phyloP scores from a whole-genome alignment of 1,140 invertebrate genomes.

The Orius insidiosus region DNA sequence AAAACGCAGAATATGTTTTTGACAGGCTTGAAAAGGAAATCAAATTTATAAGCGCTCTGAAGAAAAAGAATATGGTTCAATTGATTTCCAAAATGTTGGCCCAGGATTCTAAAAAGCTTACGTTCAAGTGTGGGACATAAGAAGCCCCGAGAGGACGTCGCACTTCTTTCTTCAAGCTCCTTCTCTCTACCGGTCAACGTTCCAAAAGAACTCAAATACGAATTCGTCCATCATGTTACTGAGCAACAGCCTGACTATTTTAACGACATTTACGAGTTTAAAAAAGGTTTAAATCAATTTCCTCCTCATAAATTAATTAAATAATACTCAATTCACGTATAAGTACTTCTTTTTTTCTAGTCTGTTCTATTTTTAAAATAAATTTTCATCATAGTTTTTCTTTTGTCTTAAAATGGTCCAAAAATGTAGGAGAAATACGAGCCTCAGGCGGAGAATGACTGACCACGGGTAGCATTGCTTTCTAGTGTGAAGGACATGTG shows the following conservation, averaged over 20 bases:
- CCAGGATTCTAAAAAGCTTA: constrained; percentile 7
- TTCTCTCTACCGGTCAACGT: neutral
- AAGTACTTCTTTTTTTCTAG: neutral
- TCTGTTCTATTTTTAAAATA: neutral
- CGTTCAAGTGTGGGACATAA: constrained; percentile 9
- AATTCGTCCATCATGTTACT: constrained; percentile 1
- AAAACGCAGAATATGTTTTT: constrained; percentile 43
- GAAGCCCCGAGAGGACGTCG: neutral
- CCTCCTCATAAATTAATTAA: constrained; percentile 8
- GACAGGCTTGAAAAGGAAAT: constrained; percentile 43
- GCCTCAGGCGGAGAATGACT: too few species aligned
- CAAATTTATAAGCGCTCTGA: constrained; percentile 25
- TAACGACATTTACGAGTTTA: constrained; percentile 1
- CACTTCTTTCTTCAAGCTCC: neutral
- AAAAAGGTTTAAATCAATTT: constrained; percentile 2
- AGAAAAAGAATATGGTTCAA: neutral
- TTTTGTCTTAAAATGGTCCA: too few species aligned
- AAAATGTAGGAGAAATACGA: too few species aligned
- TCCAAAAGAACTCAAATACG: neutral
- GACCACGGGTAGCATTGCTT: too few species aligned
- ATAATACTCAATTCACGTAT: too few species aligned
- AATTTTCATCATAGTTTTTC: too few species aligned
- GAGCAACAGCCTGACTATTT: neutral
- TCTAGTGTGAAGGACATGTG: too few species aligned
- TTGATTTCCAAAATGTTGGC: neutral